phyloP scores from a whole-genome alignment of 2,888 invertebrate genomes.

The Hetaerina titia region DNA sequence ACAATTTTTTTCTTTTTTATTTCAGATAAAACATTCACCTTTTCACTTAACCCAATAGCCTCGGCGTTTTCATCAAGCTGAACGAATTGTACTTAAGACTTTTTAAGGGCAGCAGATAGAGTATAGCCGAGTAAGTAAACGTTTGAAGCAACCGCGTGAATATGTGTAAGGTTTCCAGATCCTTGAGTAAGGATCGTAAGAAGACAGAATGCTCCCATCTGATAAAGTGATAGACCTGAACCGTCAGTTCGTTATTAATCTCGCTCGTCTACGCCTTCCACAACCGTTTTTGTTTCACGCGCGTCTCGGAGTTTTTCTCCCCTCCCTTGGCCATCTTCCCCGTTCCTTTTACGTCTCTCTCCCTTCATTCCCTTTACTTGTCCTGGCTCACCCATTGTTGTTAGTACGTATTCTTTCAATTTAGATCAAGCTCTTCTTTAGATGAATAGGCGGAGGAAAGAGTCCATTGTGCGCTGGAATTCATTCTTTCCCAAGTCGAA shows the following conservation, averaged over 20 bases:
- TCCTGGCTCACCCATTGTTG: conserved; percentile 50
- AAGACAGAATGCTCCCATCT: background rate
- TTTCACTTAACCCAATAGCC: background rate
- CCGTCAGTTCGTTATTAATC: background rate
- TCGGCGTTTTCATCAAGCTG: background rate
- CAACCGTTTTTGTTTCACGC: conserved; percentile 14
- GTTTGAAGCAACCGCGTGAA: background rate
- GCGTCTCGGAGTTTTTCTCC: background rate
- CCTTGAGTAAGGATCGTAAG: background rate
- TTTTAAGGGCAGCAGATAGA: conserved; percentile 1
- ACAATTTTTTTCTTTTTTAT: background rate
- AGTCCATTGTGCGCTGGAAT: conserved; percentile 53
- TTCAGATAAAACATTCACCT: background rate
- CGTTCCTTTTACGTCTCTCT: background rate
- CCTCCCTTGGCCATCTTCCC: background rate
- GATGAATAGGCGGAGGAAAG: conserved; percentile 55
- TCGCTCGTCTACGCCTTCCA: background rate
- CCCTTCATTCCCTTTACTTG: background rate
- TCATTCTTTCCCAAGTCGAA: conserved; percentile 40
- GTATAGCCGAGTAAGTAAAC: background rate
- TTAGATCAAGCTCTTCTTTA: conserved; percentile 52
- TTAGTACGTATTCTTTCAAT: conserved; percentile 49
- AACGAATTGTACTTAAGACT: background rate
- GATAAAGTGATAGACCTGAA: background rate
- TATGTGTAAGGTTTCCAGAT: background rate